phyloP scores from a whole-genome alignment of 1,140 invertebrate species.

The Leptoteleia sp. region DNA sequence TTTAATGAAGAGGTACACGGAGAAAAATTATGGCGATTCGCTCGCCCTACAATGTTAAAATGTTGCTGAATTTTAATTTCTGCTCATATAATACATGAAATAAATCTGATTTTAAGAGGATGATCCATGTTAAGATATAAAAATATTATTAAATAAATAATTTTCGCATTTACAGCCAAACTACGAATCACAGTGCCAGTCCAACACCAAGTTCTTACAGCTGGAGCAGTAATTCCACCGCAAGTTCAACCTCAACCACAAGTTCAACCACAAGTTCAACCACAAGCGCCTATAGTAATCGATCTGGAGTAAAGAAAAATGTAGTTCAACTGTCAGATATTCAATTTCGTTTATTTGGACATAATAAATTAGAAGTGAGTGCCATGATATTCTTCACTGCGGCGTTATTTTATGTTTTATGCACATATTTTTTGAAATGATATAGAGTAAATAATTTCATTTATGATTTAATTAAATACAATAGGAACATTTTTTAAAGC shows the following conservation, averaged over 20 bases:
- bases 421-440: no score
- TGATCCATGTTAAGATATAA: no score
- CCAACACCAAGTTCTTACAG: conserved; percentile 40
- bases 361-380: conserved; percentile 48
- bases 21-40: no score
- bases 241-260: conserved; percentile 32
- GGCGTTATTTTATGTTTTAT: conserved; percentile 1
- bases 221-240: conserved; percentile 22
- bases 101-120: no score
- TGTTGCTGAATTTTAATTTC: no score
- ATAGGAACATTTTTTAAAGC: no score
- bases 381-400: neutral
- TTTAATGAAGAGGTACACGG: no score
- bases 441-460: no score
- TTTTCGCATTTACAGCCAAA: conserved; percentile 19
- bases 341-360: conserved; percentile 37
- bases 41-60: no score
- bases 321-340: conserved; percentile 25
- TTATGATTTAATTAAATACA: no score
- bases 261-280: conserved; percentile 27
- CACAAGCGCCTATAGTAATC: conserved; percentile 40
- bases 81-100: no score
- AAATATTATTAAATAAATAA: conserved; percentile 3
- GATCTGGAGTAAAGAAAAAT: conserved; percentile 34
- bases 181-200: conserved; percentile 19